Evolutionary conservation across 2,113 vertebrate genomes (phyloP), one percentile per base, ranked within the genome.

Genomic region (Leptobrachium ailaonicum): DNA sequence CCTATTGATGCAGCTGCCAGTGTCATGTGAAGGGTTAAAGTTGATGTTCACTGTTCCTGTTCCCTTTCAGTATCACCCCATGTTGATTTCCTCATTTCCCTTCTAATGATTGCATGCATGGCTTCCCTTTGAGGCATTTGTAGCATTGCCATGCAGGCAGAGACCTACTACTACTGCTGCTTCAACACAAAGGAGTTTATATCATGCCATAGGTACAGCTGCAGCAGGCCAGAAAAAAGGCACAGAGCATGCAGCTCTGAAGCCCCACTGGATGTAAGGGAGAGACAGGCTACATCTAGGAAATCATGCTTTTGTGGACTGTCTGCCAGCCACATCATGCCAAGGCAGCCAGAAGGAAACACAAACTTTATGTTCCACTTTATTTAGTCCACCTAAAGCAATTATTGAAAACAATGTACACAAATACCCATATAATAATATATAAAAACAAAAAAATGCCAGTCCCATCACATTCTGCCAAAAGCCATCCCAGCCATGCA

Each of bases 101-200:
- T 14, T 12, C 13, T 60, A 12, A 60, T 60, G 56, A 13, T 14
- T 12, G 4, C 56, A 12, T 60, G 6, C 56, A 11, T 8, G 9
- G 13, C 11, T 11, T 3, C 13, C 13, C 13, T 60, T 60, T 60
- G 13, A 60, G 42, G 64, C 75, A 56, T 76, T 54, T 66, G 8
- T 42, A 76, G 32, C 42, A 53, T 53, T 42, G n/a, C 42, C 20
- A 66, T 62, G 45, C 74, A n/a, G 45, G 62, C 62, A 66, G 62
- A n/a, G 63, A 53, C 41, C 7, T 64, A 53, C 8, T 64, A 12
- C 50, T 66, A 32, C 60, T 73, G 67, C 4, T 40, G 41, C 70
- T 79, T 66, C 45, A 45, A 45, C 32, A 73, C 70, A 79, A 79
- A 73, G 70, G 62, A 66, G 77, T 8, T 72, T 56, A 56, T 40